phyloP scores from a whole-genome alignment of 2,888 invertebrate genomes.

The Xestobium rufovillosum region DNA sequence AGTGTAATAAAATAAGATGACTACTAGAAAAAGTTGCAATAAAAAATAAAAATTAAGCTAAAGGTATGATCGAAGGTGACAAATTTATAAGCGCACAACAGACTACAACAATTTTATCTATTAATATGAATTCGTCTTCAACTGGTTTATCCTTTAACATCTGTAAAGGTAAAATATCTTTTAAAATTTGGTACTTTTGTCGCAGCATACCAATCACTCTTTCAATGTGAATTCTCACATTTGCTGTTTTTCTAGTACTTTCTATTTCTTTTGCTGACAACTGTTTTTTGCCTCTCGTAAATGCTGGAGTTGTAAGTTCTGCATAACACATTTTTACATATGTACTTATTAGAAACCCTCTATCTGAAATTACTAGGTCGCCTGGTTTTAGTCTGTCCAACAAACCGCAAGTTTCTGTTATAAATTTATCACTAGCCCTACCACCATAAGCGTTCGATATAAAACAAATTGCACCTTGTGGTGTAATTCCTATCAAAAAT shows the following conservation, averaged over 20 bases:
- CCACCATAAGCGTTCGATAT: conserved; percentile 6
- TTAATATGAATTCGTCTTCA: neutral
- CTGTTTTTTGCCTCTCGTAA: neutral
- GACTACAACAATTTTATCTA: conserved; percentile 1
- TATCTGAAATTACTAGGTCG: conserved; percentile 2
- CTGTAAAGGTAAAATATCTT: neutral
- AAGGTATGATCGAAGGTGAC: neutral
- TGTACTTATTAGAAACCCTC: neutral
- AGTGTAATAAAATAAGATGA: no score
- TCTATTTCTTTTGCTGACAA: neutral
- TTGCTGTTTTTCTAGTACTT: neutral
- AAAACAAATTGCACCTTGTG: conserved; percentile 5
- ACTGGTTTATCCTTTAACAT: neutral
- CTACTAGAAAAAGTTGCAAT: no score
- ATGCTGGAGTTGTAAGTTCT: neutral
- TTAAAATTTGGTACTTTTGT: conserved; percentile 4
- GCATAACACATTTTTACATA: neutral
- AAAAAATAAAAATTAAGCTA: neutral
- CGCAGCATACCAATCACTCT: neutral
- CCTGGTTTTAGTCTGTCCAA: conserved; percentile 4
- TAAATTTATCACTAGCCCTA: conserved; percentile 5
- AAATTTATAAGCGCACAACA: conserved; percentile 1
- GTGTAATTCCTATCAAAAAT: conserved; percentile 20
- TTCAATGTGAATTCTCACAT: conserved; percentile 1
- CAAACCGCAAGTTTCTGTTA: conserved; percentile 3